Evolutionary conservation across 2,113 vertebrate species (phyloP), one percentile per base, ranked within the genome.

Genomic region (Gorsachius goisagi): DNA sequence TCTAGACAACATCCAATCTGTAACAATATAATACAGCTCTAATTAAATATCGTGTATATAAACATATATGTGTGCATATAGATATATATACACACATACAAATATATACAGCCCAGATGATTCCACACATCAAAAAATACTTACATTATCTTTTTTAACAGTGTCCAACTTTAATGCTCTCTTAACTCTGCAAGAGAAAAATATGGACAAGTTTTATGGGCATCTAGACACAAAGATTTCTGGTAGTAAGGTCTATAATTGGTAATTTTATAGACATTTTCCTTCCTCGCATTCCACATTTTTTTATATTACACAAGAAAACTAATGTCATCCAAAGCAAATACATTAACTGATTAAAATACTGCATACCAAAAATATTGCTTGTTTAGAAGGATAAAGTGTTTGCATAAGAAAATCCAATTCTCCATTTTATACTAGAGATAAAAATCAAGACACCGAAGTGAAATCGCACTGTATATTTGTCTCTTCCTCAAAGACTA

Each of bases 121-220:
- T 32, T 74, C 77, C 73, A 93, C 39, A 83, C 23, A 92, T 26
- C n/a, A 32, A 79, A 58, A 95, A 92, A 93, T 97, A 98, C 98
- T 98, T 95, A 99, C 98, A 49, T 96, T 84, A 91, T 95, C 67
- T 80, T 94, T 91, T 53, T 91, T 86, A 49, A 68, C 8, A 33
- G 14, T 27, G 47, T 98, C 98, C 91, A 98, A 89, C 60, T 96
- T 97, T 44, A 99, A 96, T 56, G 98, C 74, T 97, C 98, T 98
- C 97, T 97, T 99, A 76, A 89, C 98, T 75, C 99, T 99, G 97
- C 47, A 97, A 97, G 85, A 68, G 64, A 98, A 98, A 96, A 58
- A 97, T 11, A 84, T 9, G 84, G 93, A 30, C 24, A 93, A 79
- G 95, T 97, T 91, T 96, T 85, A 81, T 37, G 67, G 88, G 55